A percentile compares a stretch with the other conserved stretches of the same genome.
These are phyloP conservation scores for Phalanger gymnotis DNA, from an alignment of 2,797 vertebrate genomes.

Conservation along the genomic window DNA sequence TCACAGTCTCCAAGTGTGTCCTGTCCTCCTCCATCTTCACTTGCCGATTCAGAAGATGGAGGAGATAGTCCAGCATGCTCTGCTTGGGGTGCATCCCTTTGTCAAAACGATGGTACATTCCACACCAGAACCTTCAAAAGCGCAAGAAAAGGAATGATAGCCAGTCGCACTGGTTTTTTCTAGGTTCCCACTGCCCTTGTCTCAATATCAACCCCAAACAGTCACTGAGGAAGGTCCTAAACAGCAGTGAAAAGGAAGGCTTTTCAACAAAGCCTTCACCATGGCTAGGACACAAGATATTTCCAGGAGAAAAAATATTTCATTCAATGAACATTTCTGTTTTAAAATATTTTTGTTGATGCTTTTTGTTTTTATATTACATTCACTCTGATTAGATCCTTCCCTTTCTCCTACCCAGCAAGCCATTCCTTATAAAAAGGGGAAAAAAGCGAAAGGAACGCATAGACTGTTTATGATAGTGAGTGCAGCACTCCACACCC, in stretches of 20 bases:
- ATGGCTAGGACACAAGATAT: not conserved
- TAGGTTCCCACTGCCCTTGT: not conserved
- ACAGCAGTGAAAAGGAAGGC: not conserved
- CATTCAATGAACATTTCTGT: not conserved
- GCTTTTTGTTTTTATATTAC: not conserved
- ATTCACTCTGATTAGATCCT: not conserved
- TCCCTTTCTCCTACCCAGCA: not conserved
- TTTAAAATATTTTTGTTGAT: not conserved
- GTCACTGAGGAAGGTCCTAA: not conserved
- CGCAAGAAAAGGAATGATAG: not conserved
- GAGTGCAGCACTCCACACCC: not conserved
- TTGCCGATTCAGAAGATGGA: conserved; percentile 81
- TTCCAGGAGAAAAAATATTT: not conserved
- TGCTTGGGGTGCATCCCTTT: conserved; percentile 89
- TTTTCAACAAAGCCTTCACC: not conserved
- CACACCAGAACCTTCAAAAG: conserved; percentile 87
- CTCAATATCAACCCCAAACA: not conserved
- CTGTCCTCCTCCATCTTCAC: conserved; percentile 80
- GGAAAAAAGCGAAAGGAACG: not conserved
- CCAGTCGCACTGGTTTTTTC: conserved; percentile 23
- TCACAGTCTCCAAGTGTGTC: conserved; percentile 85
- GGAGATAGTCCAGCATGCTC: conserved; percentile 84
- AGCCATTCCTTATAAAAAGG: not conserved
- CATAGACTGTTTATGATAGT: not conserved
- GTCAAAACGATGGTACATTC: conserved; percentile 90